Evolutionary conservation across 2,797 vertebrate genomes (phyloP), one percentile per base, ranked within the genome.

Genomic region (Neomorphus geoffroyi): DNA sequence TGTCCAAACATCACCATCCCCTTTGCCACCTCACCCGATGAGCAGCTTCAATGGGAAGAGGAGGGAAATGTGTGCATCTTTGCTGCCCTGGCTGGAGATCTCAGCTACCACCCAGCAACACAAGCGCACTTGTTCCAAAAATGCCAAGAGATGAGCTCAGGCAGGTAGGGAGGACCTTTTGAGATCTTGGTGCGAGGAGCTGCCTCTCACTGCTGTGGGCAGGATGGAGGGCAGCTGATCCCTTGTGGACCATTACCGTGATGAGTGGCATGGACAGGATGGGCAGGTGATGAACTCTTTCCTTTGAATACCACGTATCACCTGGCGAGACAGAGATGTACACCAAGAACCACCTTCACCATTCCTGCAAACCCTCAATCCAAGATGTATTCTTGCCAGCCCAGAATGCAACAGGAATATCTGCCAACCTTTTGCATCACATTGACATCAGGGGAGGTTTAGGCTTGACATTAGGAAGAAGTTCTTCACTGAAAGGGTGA

Each of bases 61-160:
- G 27, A 9, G 5, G 75, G 28, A 69, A 48, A 45, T 6, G 17
- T 3, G 1, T 3, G 5, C 4, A 1, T 10, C 35, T 16, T 2
- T n/a, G 39, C 3, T 3, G 0, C n/a, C 17, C 8, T 4, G 2
- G 18, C 43, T 33, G 12, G 27, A 51, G 15, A 28, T 37, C 22
- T 43, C 10, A 9, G 51, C 18, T 14, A 41, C 39, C 10, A 41
- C 39, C 17, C 45, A 45, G 45, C 8, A 45, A 45, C 45, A 45
- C 18, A 43, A 43, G 45, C 19, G 45, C 17, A 45, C 45, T 45
- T 45, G 45, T 45, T 45, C 45, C 45, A 45, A 18, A 45, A 45
- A 45, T 45, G 45, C 45, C 17, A 45, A 45, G 45, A 45, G 45
- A 45, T 45, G 45, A 45, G 45, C 45, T 45, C 8, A 18, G 45